Conservation (phyloP, 64 coral and sea anemone species). For the Montipora cactus region DNA sequence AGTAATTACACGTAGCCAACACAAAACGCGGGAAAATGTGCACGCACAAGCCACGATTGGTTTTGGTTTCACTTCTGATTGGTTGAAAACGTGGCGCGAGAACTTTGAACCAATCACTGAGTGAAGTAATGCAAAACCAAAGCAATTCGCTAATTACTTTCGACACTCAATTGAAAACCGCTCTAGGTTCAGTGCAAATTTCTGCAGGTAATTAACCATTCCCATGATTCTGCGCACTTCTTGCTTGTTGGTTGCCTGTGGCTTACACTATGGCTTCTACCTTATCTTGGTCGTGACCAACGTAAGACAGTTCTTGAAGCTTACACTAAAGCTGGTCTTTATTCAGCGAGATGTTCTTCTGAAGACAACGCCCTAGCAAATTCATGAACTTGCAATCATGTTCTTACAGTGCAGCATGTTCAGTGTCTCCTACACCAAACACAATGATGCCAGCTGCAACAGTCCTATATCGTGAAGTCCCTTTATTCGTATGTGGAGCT, state of each 20-base stretch:
- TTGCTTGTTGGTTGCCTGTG: slow-evolving; percentile 22
- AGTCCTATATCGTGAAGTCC: background rate
- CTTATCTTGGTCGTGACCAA: slow-evolving; percentile 40
- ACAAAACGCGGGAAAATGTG: too few relatives aligned
- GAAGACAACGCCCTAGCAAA: slow-evolving; percentile 8
- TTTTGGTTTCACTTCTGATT: too few relatives aligned
- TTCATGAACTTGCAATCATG: slow-evolving; percentile 38
- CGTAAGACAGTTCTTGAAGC: slow-evolving; percentile 5
- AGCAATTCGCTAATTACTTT: too few relatives aligned
- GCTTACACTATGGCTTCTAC: slow-evolving; percentile 23
- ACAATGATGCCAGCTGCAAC: slow-evolving; percentile 45
- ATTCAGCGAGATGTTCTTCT: background rate
- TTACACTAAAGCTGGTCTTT: slow-evolving; percentile 32
- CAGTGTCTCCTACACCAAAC: slow-evolving; percentile 43
- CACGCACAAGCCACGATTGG: too few relatives aligned
- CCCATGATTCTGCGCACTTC: slow-evolving; percentile 7
- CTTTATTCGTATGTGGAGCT: slow-evolving; percentile 37
- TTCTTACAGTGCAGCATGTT: slow-evolving; percentile 22
- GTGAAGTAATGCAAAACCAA: too few relatives aligned
- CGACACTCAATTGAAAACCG: too few relatives aligned
- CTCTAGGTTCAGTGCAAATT: background rate
- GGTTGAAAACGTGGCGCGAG: too few relatives aligned
- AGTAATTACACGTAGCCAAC: too few relatives aligned
- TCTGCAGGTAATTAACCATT: slow-evolving; percentile 52
- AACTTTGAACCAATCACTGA: too few relatives aligned